These are phyloP conservation scores for Drosophila prolongata DNA, from an alignment of 2,888 invertebrate species.

Conservation along the genomic window DNA sequence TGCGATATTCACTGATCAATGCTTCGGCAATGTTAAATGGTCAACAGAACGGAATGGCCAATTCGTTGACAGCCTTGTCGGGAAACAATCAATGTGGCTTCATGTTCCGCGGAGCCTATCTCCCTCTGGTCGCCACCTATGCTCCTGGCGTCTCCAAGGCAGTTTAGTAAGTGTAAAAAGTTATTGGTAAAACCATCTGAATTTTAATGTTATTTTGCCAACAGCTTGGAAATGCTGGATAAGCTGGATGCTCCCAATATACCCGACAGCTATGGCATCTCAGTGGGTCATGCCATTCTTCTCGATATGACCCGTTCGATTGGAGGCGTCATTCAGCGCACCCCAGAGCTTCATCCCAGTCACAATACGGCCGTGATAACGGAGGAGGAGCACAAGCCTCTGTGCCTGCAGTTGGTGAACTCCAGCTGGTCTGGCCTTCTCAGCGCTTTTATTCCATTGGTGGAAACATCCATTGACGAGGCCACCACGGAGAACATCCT, in stretches of 20 bases:
- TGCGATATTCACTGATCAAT: constrained; percentile 93
- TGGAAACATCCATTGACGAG: constrained; percentile 98
- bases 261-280: constrained; percentile 98
- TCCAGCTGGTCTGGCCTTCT: constrained; percentile 98
- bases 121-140: constrained; percentile 94
- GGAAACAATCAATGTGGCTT: constrained; percentile 88
- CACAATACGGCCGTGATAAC: constrained; percentile 75
- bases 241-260: constrained; percentile 96
- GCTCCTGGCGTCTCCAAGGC: constrained; percentile 94
- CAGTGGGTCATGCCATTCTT: constrained; percentile 96
- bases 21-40: constrained; percentile 81
- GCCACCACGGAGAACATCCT: constrained; percentile 95
- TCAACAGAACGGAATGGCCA: constrained; percentile 73
- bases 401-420: constrained; percentile 91
- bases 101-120: constrained; percentile 95
- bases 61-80: constrained; percentile 83
- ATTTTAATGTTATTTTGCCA: background rate
- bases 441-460: constrained; percentile 94
- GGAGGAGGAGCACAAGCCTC: constrained; percentile 80
- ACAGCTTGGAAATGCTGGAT: constrained; percentile 97
- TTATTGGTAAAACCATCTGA: background rate
- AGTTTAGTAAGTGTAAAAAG: constrained; percentile 90
- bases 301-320: constrained; percentile 95
- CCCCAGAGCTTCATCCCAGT: constrained; percentile 84
- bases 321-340: constrained; percentile 87